Percentiles rank a stretch among this genome's conserved stretches.
Conservation (phyloP, 2,888 invertebrate genomes). For the Eustalomyia histrio region DNA sequence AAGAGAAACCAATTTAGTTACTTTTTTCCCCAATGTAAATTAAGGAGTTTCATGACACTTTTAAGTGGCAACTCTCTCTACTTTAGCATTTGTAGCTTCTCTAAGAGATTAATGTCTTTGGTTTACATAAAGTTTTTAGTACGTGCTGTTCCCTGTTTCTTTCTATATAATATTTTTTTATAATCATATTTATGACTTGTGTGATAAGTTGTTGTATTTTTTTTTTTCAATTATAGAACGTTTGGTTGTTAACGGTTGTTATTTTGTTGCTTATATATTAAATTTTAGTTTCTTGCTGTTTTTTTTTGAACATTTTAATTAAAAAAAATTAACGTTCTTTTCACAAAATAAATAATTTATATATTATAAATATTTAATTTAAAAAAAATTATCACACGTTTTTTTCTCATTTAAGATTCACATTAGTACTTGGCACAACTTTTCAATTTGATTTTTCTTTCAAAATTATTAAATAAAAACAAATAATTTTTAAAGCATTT, state of each 20-base stretch:
- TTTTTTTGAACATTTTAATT: neutral
- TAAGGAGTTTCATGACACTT: no score
- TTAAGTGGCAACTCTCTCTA: no score
- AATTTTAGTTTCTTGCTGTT: neutral
- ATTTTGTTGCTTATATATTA: neutral
- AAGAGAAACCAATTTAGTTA: no score
- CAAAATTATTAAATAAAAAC: conserved; percentile 10
- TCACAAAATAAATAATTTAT: conserved; percentile 61
- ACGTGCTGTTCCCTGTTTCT: conserved; percentile 59
- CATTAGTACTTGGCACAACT: conserved; percentile 80
- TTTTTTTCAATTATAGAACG: conserved; percentile 9
- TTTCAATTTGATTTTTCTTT: conserved; percentile 67
- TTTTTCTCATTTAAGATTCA: conserved; percentile 50
- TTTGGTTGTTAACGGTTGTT: conserved; percentile 4
- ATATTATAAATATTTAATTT: conserved; percentile 71
- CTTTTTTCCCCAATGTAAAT: no score
- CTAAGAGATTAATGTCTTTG: no score
- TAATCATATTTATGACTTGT: conserved; percentile 22
- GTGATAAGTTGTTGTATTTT: conserved; percentile 29
- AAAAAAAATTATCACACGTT: conserved; percentile 79
- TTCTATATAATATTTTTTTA: conserved; percentile 11
- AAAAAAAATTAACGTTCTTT: conserved; percentile 33
- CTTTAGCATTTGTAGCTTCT: no score
- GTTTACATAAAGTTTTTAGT: conserved; percentile 51
- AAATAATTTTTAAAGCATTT: conserved; percentile 19